Evolutionary conservation across 2,797 vertebrate species (phyloP), one percentile per base, ranked within the genome.

Genomic region (Dermochelys coriacea): DNA sequence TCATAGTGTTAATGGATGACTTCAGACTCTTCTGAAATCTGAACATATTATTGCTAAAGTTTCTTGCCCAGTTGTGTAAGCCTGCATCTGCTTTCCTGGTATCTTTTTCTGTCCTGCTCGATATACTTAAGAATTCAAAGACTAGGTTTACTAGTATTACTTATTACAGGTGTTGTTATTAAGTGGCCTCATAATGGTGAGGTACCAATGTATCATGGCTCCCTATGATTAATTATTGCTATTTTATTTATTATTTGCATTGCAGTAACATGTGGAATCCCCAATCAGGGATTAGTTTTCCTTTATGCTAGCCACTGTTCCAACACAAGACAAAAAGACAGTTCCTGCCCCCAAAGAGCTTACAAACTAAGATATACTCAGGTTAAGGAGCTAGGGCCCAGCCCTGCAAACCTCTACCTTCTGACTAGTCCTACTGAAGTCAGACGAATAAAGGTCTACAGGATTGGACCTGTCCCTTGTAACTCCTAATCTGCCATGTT

Each of bases 181-280:
- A n/a, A 80, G 82, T 25, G 68, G 19, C n/a, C 68, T 41, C 50
- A 3, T 80, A 25, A 49, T 21, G 12, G 47, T 90, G 87, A 57
- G 9, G 75, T 84, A 59, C 71, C 68, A 84, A 31, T 84, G 86
- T 68, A 75, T 77, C 75, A 2, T 9, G 57, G 88, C 81, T 88
- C 85, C 64, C 1, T 21, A 54, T 2, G 55, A 54, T 84, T 87
- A 6, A 41, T 78, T 37, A 51, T 80, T 25, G 52, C 2, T 89
- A 2, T 81, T 83, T 11, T 19, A 0, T 12, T 4, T 57, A 10
- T 45, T 49, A 1, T n/a, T 29, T 12, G 50, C 75, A 74, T 31
- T 2, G 16, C 6, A 1, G 52, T 12, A 12, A 0, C 1, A 3
- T 2, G 1, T 1, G 1, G 34, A 29, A 23, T 6, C 29, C 82